Percentiles rank a stretch among this genome's conserved stretches.
Conservation (phyloP, 2,113 vertebrate genomes). For the Menidia beryllina region DNA sequence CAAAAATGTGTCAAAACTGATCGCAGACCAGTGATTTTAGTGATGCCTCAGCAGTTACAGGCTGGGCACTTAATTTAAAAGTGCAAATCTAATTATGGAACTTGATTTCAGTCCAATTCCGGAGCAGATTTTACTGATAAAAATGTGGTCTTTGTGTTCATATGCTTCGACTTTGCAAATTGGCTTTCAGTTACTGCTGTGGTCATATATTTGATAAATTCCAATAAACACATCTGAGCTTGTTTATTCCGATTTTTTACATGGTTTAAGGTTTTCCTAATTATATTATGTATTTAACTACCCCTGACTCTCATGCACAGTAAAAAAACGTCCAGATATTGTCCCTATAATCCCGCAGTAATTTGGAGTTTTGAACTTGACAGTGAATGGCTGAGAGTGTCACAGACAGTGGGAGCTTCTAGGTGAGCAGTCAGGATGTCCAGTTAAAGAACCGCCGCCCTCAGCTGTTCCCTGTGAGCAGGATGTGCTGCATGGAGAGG, state of each 20-base stretch:
- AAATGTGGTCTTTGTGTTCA: background rate
- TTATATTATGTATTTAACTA: background rate
- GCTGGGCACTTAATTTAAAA: background rate
- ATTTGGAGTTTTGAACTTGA: slow-evolving; percentile 69
- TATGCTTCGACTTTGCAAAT: background rate
- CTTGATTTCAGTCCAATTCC: background rate
- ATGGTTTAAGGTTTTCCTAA: background rate
- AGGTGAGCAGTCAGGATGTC: slow-evolving; percentile 79
- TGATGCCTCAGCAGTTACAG: background rate
- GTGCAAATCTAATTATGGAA: background rate
- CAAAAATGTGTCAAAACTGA: background rate
- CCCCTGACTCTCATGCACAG: background rate
- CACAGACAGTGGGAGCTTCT: slow-evolving; percentile 37
- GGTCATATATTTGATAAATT: background rate
- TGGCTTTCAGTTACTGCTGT: background rate
- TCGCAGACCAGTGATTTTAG: background rate
- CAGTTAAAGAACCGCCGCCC: slow-evolving; percentile 62
- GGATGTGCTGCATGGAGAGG: slow-evolving; percentile 60
- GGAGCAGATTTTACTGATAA: background rate
- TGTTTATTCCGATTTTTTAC: background rate
- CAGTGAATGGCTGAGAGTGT: slow-evolving; percentile 65
- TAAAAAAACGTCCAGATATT: background rate
- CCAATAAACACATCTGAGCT: background rate
- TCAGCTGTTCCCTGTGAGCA: slow-evolving; percentile 57
- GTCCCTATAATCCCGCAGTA: background rate